Evolutionary conservation across 1,140 invertebrate species (phyloP).

Genomic region (Odontomachus brunneus): DNA sequence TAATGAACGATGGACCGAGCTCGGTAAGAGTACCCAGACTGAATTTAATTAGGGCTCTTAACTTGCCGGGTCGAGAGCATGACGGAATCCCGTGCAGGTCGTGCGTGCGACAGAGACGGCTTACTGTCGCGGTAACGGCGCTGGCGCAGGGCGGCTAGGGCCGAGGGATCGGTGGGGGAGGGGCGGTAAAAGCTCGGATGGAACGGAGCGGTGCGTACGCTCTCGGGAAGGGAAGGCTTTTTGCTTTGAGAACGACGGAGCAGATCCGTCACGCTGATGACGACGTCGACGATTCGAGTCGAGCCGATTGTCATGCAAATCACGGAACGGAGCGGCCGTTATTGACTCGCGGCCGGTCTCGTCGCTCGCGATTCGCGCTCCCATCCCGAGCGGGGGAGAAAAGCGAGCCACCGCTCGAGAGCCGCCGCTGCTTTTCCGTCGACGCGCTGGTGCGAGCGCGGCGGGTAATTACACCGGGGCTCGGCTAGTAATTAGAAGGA

Average conservation of each 20-base stretch:
- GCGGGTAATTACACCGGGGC: slow-evolving; percentile 51
- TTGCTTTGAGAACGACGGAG: slow-evolving; percentile 77
- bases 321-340: slow-evolving; percentile 74
- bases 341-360: slow-evolving; percentile 76
- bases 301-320: slow-evolving; percentile 82
- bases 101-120: slow-evolving; percentile 59
- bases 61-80: slow-evolving; percentile 75
- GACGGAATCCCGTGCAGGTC: slow-evolving; percentile 69
- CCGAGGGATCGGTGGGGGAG: slow-evolving; percentile 63
- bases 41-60: slow-evolving; percentile 85
- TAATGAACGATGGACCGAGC: slow-evolving; percentile 80
- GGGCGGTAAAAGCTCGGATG: slow-evolving; percentile 78
- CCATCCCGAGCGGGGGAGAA: slow-evolving; percentile 18
- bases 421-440: no score
- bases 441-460: not conserved
- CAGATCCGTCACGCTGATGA: slow-evolving; percentile 77
- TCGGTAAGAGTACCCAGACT: slow-evolving; percentile 82
- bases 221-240: slow-evolving; percentile 70
- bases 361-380: slow-evolving; percentile 63
- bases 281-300: slow-evolving; percentile 69
- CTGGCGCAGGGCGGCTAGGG: slow-evolving; percentile 46
- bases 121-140: slow-evolving; percentile 58
- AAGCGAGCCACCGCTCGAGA: slow-evolving; percentile 11
- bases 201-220: slow-evolving; percentile 68
- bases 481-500: slow-evolving; percentile 60